Base-by-base conservation (phyloP, 2,113 vertebrate species). In the Chauna torquata region DNA sequence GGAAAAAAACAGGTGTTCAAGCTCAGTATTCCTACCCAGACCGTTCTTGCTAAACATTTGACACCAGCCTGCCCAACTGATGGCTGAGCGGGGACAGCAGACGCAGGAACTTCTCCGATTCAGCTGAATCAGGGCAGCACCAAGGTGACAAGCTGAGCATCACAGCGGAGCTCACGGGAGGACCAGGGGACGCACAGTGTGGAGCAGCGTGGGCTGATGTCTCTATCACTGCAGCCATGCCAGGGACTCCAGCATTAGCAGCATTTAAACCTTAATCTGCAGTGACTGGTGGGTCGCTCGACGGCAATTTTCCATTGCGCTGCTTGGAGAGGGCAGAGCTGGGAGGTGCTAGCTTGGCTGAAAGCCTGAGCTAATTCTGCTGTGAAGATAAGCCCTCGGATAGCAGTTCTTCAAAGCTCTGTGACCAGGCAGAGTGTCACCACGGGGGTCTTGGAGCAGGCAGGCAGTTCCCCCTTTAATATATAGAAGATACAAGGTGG, bases 181-280 rank as follows among this genome's bases (percentile, higher is more conserved):
- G 70, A 38, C 16, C 1, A 2, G 47, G 45, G 54, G 34, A 24
- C 45, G 36, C 55, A 45, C 66, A 1, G 3, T 54, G 3, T 0
- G 0, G 55, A 36, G 40, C 0, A 1, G 38, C 28, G 16, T 3
- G 5, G 6, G 40, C 11, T 1, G 2, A 11, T 2, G 8, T 7
- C 69, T 69, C 49, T 52, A 5, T 40, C 8, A 0, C 49, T 16
- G 45, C 57, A 62, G 45, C 11, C 22, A 1, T 12, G 40, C 24
- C 11, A 30, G 68, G 0, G 2, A 15, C 44, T 68, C 58, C 16
- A 59, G 30, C 22, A 16, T 32, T 16, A 75, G 36, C 28, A 24
- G 38, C 11, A 3, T 69, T 91, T 59, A 30, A 74, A 45, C 40
- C 45, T 52, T 62, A n/a, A 24, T 59, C 40, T 65, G 2, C 32